Evolutionary conservation across 2,113 vertebrate genomes (phyloP), one percentile per base, ranked within the genome.

Genomic region (Phaethon lepturus): DNA sequence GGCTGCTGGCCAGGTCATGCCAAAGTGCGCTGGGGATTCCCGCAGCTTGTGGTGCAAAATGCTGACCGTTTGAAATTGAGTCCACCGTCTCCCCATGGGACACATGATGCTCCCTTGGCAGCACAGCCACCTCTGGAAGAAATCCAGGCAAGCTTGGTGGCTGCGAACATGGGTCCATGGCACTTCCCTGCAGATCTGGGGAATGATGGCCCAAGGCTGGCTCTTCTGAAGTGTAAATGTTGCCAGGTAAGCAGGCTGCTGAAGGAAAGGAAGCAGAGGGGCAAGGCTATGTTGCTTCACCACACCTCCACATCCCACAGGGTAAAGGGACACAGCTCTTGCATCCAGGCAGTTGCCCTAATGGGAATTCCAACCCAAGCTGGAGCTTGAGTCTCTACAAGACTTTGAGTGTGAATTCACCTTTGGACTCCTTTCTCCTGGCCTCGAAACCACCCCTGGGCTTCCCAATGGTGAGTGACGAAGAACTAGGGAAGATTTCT

Each of bases 41-140:
- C 10, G 7, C 31, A 50, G 40, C 11, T 5, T 7, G 13, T 2
- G 0, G 13, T 24, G 26, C 23, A 2, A 73, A 66, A 45, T 1
- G 25, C 35, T 28, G 20, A 16, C 45, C 10, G 52, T 13, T 33
- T 52, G 42, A 52, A 63, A 74, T 11, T 1, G 1, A 35, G 59
- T 35, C 52, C 42, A 56, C 52, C 4, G 6, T 47, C 44, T 73
- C 35, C 59, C 52, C 7, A 1, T 31, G 35, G 29, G 44, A 79
- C 6, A 9, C 50, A 16, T 1, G 2, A 42, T 49, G 77, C 16
- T 47, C 13, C 56, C 45, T 55, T 56, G 42, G 67, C 35, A 42
- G 19, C 28, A 28, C 8, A 10, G 67, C 9, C 67, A 31, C 42
- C 35, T 24, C 59, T 58, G 68, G 68, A 81, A 88, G 59, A 73